phyloP scores from a whole-genome alignment of 2,888 invertebrate genomes.

The Pollenia labialis region DNA sequence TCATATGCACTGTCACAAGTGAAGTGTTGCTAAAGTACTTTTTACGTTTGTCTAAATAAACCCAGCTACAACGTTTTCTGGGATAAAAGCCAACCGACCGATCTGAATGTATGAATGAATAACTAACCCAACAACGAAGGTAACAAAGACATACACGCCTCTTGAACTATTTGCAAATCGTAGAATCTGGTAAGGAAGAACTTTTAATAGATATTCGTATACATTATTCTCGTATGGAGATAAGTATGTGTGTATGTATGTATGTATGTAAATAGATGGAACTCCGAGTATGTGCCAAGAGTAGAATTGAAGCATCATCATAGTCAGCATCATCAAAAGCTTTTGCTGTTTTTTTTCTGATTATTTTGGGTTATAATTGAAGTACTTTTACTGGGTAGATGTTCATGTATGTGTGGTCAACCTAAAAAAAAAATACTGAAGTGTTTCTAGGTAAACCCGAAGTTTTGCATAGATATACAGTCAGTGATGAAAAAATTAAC shows the following conservation, averaged over 20 bases:
- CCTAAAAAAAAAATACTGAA: slow-evolving; percentile 50
- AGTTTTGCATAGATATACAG: slow-evolving; percentile 57
- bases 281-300: slow-evolving; percentile 56
- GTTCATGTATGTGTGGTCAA: slow-evolving; percentile 59
- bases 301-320: slow-evolving; percentile 63
- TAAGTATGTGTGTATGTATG: not conserved
- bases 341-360: slow-evolving; percentile 12
- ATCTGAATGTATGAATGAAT: slow-evolving; percentile 36
- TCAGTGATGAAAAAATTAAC: not conserved
- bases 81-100: slow-evolving; percentile 60
- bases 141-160: slow-evolving; percentile 48
- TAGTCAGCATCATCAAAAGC: slow-evolving; percentile 56
- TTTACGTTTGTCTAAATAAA: slow-evolving; percentile 47
- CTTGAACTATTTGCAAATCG: slow-evolving; percentile 52
- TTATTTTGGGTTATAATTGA: slow-evolving; percentile 62
- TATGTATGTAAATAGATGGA: not conserved
- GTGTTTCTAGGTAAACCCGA: slow-evolving; percentile 51
- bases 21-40: slow-evolving; percentile 63
- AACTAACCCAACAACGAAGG: slow-evolving; percentile 1
- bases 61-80: slow-evolving; percentile 43
- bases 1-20: slow-evolving; percentile 62
- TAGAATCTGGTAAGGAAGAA: slow-evolving; percentile 43
- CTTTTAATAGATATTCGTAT: slow-evolving; percentile 16
- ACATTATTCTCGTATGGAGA: not conserved
- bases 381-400: slow-evolving; percentile 57